Evolutionary conservation across 2,888 invertebrate species (phyloP), one percentile per base, ranked within the genome.

Genomic region (Meiosimyza platycephala): DNA sequence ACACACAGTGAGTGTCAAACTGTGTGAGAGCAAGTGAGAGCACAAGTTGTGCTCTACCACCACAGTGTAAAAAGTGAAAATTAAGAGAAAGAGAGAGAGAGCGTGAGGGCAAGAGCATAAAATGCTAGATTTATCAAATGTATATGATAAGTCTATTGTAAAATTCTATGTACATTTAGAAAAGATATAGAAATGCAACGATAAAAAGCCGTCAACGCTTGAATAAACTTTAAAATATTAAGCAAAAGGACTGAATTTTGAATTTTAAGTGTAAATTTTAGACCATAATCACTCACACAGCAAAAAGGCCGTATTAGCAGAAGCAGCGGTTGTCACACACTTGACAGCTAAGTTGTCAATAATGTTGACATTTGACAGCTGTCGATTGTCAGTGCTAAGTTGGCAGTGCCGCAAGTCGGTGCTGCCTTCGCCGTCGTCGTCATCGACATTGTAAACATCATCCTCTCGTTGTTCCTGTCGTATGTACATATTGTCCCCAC

Each of bases 211-310:
- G 79, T 82, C 79, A 82, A 84, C 83, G 84, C 84, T 84, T 84
- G 84, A 83, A 84, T 81, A 82, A 79, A 76, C 79, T 78, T 79
- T 79, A 78, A 78, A 76, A 74, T 73, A 74, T 74, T 74, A 80
- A 80, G 78, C 77, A 83, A 84, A 83, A 84, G 84, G 84, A 84
- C 84, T 84, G 84, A 84, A 83, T 84, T 81, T 84, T 82, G 82
- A 84, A 81, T 84, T 84, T 83, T 84, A 84, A 84, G 84, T 84
- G 82, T 83, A 84, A 82, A 84, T 83, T 80, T 78, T 84, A 84
- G 84, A 83, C 81, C 83, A 80, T 82, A 82, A 55, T 54, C 51
- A 52, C 18, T 73, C 52, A 12, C 50, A 33, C 28, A 13, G 59
- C 18, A 69, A n/a, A 69, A n/a, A 63, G 22, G 64, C 55, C 52